Evolutionary conservation across 37 sponge, comb jelly and placozoan genomes (phyloP), one percentile per base, ranked within the genome.

Genomic region (Corticium candelabrum): DNA sequence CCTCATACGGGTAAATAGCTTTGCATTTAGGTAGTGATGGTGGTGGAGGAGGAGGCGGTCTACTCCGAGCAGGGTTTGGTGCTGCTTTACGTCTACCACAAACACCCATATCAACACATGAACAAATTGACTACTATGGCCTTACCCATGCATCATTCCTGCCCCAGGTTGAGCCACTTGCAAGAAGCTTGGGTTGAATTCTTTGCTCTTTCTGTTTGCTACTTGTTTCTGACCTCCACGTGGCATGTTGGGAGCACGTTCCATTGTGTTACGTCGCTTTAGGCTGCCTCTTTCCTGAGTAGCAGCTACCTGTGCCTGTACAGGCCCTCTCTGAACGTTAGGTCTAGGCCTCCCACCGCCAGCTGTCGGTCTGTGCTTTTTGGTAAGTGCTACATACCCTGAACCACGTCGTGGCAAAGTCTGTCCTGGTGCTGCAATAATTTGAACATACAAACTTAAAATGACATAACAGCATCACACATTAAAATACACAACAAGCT

Each of bases 1-100:
- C 91, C 70, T 93, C 89, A 39, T 96, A 96, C 35, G 91, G 89
- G 69, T 86, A 96, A 34, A 96, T 35, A 11, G 94, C 97, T 74
- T 80, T 86, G 76, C 7, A 4, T 29, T 70, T n/a, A 29, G 73
- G 73, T 29, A 84, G 82, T 11, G 78, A 68, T 1, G 68, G 41
- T 0, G 89, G 85, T 1, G 89, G 87, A 1, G 87, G 82, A 0
- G 91, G 87, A n/a, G 90, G 86, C 4, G 87, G 87, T 37, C 74
- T 75, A 21, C 79, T 15, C 31, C 29, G 84, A 76, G 83, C 83
- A 50, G 62, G 62, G 15, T 27, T 50, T 11, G 62, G 62, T 27
- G 62, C 62, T 11, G 62, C 62, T 50, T 21, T 50, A 21, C 62
- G 62, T 50, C 62, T 50, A 50, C 11, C 11, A 11, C 15, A 50